A percentile compares a stretch with the other conserved stretches of the same genome.
Evolutionary conservation across 2,113 vertebrate genomes (phyloP).

Genomic region (Xenopus tropicalis): UCB_Xtro_10.0 CM004443.2:149971001-149971500

Average conservation of each 20-base stretch:
- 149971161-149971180: slow-evolving; percentile 29
- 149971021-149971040: slow-evolving; percentile 55
- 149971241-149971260: slow-evolving; percentile 40
- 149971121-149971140: neutral
- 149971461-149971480: neutral
- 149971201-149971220: slow-evolving; percentile 46
- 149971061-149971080: slow-evolving; percentile 52
- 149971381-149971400: neutral
- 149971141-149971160: slow-evolving; percentile 43
- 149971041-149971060: slow-evolving; percentile 55
- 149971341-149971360: neutral
- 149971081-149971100: slow-evolving; percentile 30
- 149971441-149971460: neutral
- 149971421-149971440: neutral
- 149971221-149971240: slow-evolving; percentile 43
- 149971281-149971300: slow-evolving; percentile 38
- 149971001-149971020: slow-evolving; percentile 58
- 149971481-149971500: neutral
- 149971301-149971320: slow-evolving; percentile 40
- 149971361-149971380: slow-evolving; percentile 38
- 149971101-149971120: neutral
- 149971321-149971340: slow-evolving; percentile 36
- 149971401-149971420: neutral
- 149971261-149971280: slow-evolving; percentile 25
- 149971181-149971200: slow-evolving; percentile 33